Base-by-base conservation (phyloP, 2,888 invertebrate genomes). In the Fissipunctia ypsillon region DNA sequence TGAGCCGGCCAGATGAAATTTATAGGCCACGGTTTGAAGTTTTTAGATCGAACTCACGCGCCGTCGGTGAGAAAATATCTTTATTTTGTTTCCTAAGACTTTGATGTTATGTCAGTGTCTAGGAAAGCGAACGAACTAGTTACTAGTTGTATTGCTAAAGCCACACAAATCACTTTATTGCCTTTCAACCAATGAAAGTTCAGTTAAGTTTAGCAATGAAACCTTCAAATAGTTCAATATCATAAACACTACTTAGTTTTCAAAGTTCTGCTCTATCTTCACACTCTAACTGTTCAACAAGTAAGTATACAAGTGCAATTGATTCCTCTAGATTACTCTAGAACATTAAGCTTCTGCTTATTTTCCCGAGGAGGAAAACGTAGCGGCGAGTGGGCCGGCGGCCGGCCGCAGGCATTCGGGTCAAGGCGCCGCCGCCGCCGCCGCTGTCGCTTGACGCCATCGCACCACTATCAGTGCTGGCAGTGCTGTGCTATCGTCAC, bases 381-480 rank as follows among this genome's bases (percentile, higher is more conserved):
- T 54, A 54, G 77, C 63, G 85, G 88, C 78, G 79, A 84, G 83
- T 86, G 50, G 43, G 80, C 67, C 48, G 69, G 81, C 84, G 60
- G 52, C 68, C 72, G 78, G 76, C 71, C 81, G 76, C 83, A 72
- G 59, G 86, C 93, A 95, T 92, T 90, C 92, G 89, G 95, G 95
- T 95, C 95, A 95, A 95, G 95, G 95, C 92, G 89, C 83, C 67
- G 81, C n/a, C 92, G 89, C 83, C 67, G 81, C n/a, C 3, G 73
- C 61, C 68, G 52, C 60, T 25, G 41, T 76, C 81, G 85, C 88
- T 83, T 93, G 93, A 94, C 94, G 94, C 95, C 94, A 95, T 89
- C 90, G 85, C 88, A 85, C 73, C 89, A 87, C 88, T 88, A 87
- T 84, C 85, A 79, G 80, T 66, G n/a, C n/a, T n/a, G n/a, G n/a